Evolutionary conservation across 2,888 invertebrate species (phyloP).

Genomic region (Pyrochroa serraticornis): DNA sequence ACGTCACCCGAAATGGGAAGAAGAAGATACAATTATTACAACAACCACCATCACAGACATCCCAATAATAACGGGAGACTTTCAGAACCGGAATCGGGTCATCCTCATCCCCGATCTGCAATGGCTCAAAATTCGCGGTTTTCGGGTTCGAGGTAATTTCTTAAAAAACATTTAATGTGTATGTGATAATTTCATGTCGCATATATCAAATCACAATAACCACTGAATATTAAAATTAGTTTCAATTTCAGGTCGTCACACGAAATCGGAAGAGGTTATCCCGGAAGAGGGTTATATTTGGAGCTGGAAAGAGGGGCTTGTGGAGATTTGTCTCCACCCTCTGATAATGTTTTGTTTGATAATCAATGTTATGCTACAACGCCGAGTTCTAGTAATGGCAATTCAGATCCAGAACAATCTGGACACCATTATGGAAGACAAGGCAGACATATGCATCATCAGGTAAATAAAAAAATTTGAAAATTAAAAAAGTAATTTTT

Average conservation of each 20-base stretch:
- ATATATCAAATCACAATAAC: background rate
- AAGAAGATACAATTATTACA: conserved; percentile 74
- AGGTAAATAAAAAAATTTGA: conserved; percentile 54
- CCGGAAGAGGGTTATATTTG: conserved; percentile 75
- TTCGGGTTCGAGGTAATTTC: conserved; percentile 65
- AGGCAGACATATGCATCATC: conserved; percentile 69
- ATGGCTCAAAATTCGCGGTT: conserved; percentile 71
- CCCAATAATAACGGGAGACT: conserved; percentile 63
- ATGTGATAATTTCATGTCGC: background rate
- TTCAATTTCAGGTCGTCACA: conserved; percentile 67
- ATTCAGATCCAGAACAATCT: conserved; percentile 84
- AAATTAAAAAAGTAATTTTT: background rate
- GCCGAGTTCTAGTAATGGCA: conserved; percentile 91
- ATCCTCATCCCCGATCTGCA: conserved; percentile 62
- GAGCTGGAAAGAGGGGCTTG: conserved; percentile 74
- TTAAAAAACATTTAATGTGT: background rate
- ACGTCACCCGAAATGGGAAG: conserved; percentile 91
- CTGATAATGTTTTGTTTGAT: conserved; percentile 93
- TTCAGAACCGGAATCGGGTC: conserved; percentile 60
- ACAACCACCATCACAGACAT: conserved; percentile 67
- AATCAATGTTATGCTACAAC: conserved; percentile 95
- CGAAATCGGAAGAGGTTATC: conserved; percentile 75
- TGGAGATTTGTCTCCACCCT: conserved; percentile 80
- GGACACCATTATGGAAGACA: conserved; percentile 65
- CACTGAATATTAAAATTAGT: conserved; percentile 22